Base-by-base conservation (phyloP, 2,113 vertebrate species). In the Lagopus muta region DNA sequence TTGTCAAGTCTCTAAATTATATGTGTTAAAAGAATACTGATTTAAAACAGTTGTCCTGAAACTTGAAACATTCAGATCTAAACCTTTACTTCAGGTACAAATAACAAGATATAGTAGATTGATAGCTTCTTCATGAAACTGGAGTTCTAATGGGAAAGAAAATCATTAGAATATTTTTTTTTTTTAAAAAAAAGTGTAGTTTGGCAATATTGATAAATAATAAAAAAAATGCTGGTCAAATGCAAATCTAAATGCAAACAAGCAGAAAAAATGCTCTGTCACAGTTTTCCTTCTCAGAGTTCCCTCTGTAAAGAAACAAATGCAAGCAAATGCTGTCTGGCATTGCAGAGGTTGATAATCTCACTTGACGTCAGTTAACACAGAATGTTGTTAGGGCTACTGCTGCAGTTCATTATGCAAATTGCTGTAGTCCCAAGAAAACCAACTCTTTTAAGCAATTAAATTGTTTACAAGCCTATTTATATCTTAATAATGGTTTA, bases 401-500 rank as follows among this genome's bases (percentile, higher is more conserved):
- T 86, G 72, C 79, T 75, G 79, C 57, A 88, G 54, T 90, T 97
- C 73, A 84, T 96, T 97, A 95, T 95, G 91, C 82, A 95, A 91
- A 97, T 94, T 86, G 69, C 61, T 88, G 3, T 52, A 75, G 76
- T 95, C 94, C 80, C 95, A 97, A 91, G 82, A 88, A 96, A 96
- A 88, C 73, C 47, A 84, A 82, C 58, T 92, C 82, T 93, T 96
- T 95, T 75, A 88, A 77, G 85, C 85, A 95, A 93, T 89, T 92
- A 95, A 95, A 89, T 67, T 96, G 92, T 95, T 96, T 96, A 90
- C 90, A 92, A 90, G 83, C 65, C 94, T 92, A 86, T 94, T 95
- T 94, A 92, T 96, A 90, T 93, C 83, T 91, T 96, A 95, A 90
- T 94, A 95, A 91, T 90, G 76, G 75, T 86, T 94, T 81, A 90